A percentile compares a stretch with the other conserved stretches of the same genome.
Evolutionary conservation across 2,113 vertebrate genomes (phyloP).

Genomic region (Peromyscus maniculatus): DNA sequence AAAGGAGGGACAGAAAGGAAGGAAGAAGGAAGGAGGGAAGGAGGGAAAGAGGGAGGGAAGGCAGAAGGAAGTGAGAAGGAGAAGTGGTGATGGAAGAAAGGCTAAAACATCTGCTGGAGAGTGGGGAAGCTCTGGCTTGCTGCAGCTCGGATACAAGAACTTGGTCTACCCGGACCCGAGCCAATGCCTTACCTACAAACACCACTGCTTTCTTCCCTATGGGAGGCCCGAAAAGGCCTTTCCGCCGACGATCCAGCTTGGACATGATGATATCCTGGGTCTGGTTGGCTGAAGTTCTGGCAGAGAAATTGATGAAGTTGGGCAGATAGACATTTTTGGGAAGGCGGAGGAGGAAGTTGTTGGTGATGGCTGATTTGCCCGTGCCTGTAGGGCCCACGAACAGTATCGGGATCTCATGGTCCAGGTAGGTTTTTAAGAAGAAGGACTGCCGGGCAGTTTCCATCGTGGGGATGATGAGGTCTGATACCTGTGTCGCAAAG

Average conservation of each 20-base stretch:
- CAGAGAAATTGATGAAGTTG: conserved; percentile 95
- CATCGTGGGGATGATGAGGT: conserved; percentile 94
- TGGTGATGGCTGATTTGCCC: conserved; percentile 95
- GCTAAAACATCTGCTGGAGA: neutral
- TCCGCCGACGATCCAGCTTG: conserved; percentile 93
- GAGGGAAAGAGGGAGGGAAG: neutral
- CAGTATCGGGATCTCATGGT: conserved; percentile 90
- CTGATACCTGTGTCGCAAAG: conserved; percentile 90
- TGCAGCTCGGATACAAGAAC: neutral
- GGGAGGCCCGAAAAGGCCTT: conserved; percentile 94
- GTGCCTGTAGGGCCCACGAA: conserved; percentile 97
- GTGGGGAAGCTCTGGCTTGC: neutral
- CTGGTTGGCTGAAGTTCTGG: conserved; percentile 94
- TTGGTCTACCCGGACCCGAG: neutral
- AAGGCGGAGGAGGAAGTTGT: conserved; percentile 92
- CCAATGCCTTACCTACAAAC: conserved; percentile 92
- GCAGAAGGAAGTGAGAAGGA: too few relatives aligned
- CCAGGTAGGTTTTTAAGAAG: conserved; percentile 92
- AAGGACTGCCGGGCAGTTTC: conserved; percentile 95
- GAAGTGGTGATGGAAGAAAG: neutral
- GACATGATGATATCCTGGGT: conserved; percentile 97
- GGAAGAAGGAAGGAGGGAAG: too few relatives aligned
- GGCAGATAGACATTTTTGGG: conserved; percentile 92
- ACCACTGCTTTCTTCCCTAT: conserved; percentile 92
- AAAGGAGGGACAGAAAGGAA: neutral